Percentiles rank a stretch among this genome's conserved stretches.
These are phyloP conservation scores for Meiosimyza decipiens DNA, from an alignment of 2,888 invertebrate species.

Conservation along the genomic window DNA sequence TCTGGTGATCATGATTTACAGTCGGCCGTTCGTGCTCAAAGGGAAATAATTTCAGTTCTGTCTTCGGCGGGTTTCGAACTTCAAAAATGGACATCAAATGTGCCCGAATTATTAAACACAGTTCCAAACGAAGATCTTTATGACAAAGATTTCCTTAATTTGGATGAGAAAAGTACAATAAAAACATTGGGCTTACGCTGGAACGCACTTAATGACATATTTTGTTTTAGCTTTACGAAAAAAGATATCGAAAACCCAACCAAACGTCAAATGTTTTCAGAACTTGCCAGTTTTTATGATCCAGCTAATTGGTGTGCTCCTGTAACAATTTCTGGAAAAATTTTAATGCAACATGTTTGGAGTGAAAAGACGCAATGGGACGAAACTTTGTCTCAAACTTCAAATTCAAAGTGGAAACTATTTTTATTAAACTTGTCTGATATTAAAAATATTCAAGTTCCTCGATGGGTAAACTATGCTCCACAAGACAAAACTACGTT, in stretches of 20 bases:
- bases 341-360: conserved; percentile 13
- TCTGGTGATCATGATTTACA: no score
- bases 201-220: no score
- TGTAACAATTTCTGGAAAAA: not conserved
- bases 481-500: conserved; percentile 10
- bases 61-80: no score
- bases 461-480: conserved; percentile 32
- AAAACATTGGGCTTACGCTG: not conserved
- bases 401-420: not conserved
- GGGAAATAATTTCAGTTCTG: no score
- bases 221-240: no score
- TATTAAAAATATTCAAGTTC: conserved; percentile 29
- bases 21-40: no score
- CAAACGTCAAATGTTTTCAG: conserved; percentile 25
- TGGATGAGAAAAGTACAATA: no score
- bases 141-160: no score
- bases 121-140: no score
- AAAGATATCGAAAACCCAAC: conserved; percentile 13
- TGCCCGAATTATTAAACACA: not conserved
- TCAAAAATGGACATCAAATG: no score
- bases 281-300: conserved; percentile 15
- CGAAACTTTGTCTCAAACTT: not conserved
- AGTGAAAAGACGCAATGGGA: conserved; percentile 7
- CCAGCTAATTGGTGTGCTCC: conserved; percentile 21
- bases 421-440: not conserved